phyloP scores from a whole-genome alignment of 2,888 invertebrate species.

The Conistra vaccinii region DNA sequence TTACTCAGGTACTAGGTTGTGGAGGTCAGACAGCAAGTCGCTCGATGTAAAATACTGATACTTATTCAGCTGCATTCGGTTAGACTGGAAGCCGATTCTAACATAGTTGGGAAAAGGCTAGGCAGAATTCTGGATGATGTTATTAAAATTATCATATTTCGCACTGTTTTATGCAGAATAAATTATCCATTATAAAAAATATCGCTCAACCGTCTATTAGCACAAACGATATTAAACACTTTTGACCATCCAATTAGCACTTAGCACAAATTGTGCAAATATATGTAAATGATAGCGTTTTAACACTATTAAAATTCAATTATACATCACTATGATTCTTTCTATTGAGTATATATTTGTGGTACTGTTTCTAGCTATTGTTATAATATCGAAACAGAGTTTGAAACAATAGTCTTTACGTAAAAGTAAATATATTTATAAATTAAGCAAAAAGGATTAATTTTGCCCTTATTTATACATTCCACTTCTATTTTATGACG shows the following conservation, averaged over 20 bases:
- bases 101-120: neutral
- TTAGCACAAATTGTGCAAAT: slow-evolving; percentile 1
- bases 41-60: neutral
- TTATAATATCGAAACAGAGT: slow-evolving; percentile 29
- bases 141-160: neutral
- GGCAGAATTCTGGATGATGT: neutral
- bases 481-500: neutral
- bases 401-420: slow-evolving; percentile 33
- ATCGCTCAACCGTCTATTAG: neutral
- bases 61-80: neutral
- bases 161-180: neutral
- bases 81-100: too few relatives aligned
- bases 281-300: neutral
- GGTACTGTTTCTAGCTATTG: slow-evolving; percentile 36
- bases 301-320: neutral
- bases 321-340: slow-evolving; percentile 44
- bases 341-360: slow-evolving; percentile 13
- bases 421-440: neutral
- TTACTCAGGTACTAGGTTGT: neutral
- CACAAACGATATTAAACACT: neutral
- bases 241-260: neutral
- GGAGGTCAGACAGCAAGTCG: neutral
- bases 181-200: neutral
- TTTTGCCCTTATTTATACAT: neutral
- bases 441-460: neutral